Conservation (phyloP, 1,140 invertebrate genomes). For the Drosophila azteca region DNA sequence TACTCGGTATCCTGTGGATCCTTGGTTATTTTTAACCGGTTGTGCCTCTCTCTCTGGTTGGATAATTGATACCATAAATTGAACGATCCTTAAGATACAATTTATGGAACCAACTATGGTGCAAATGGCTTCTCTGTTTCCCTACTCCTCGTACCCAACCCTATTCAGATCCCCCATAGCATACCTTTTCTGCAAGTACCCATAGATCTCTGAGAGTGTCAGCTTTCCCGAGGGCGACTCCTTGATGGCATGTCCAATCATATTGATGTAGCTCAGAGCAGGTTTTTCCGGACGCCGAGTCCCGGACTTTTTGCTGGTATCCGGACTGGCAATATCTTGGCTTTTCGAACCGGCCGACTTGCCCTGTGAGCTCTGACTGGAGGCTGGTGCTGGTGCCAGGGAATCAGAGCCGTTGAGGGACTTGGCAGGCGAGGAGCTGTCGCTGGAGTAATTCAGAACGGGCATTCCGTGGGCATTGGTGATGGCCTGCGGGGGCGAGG, state of each 20-base stretch:
- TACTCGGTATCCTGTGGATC: no score
- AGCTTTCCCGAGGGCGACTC: constrained; percentile 93
- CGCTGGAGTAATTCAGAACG: constrained; percentile 61
- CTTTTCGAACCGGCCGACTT: constrained; percentile 13
- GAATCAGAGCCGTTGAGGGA: constrained; percentile 56
- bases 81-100: no score
- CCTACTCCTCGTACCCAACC: no score
- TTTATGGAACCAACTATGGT: no score
- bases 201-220: constrained; percentile 95
- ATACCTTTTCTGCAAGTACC: constrained; percentile 90
- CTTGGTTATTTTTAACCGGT: no score
- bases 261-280: constrained; percentile 97
- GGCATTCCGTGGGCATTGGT: constrained; percentile 55
- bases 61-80: no score
- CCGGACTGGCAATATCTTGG: constrained; percentile 57
- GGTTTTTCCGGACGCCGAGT: constrained; percentile 95
- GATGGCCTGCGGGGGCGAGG: constrained; percentile 62
- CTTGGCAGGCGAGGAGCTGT: constrained; percentile 67
- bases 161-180: background rate
- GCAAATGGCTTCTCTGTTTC: background rate
- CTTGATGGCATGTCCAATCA: constrained; percentile 99
- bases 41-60: no score
- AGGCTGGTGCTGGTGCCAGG: constrained; percentile 10
- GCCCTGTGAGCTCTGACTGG: constrained; percentile 21
- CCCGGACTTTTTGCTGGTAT: constrained; percentile 84